Percentiles rank a stretch among this genome's conserved stretches.
These are phyloP conservation scores for Laterallus jamaicensis DNA, from an alignment of 2,113 vertebrate genomes.

Conservation along the genomic window DNA sequence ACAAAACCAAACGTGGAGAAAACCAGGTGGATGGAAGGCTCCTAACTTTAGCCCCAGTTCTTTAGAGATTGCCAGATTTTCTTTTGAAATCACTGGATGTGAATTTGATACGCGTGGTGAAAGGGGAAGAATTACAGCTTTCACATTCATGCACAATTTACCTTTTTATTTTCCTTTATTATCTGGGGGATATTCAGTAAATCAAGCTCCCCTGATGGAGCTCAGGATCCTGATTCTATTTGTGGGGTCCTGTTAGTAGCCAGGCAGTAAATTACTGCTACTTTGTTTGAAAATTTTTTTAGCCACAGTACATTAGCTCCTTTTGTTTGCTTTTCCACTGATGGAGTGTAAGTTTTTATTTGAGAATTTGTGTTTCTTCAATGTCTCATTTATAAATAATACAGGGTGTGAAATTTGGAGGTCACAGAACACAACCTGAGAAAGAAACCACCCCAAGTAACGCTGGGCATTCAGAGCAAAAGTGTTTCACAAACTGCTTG, in stretches of 20 bases:
- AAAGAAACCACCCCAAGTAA: constrained; percentile 12
- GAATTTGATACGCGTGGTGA: constrained; percentile 69
- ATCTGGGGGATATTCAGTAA: constrained; percentile 73
- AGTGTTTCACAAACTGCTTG: not conserved
- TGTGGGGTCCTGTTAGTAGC: constrained; percentile 72
- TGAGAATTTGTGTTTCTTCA: constrained; percentile 76
- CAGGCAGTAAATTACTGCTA: constrained; percentile 76
- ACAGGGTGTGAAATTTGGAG: constrained; percentile 68
- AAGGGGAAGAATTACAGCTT: constrained; percentile 76
- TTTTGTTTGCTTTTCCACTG: constrained; percentile 82
- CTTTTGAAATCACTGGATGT: constrained; percentile 62
- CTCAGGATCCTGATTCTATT: constrained; percentile 67
- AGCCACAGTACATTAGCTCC: constrained; percentile 82
- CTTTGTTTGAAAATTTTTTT: constrained; percentile 82
- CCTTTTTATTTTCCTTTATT: constrained; percentile 75
- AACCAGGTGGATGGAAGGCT: not conserved
- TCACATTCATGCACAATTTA: constrained; percentile 77
- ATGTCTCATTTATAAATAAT: constrained; percentile 77
- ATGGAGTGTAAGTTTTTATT: constrained; percentile 63
- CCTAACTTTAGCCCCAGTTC: not conserved
- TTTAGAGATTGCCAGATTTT: constrained; percentile 63
- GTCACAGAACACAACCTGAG: constrained; percentile 25
- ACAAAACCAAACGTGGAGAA: not conserved
- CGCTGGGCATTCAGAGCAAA: not conserved
- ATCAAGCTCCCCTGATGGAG: constrained; percentile 65